A percentile compares a stretch with the other conserved stretches of the same genome.
Evolutionary conservation across 1,140 invertebrate genomes (phyloP).

Genomic region (Diorhabda carinulata): DNA sequence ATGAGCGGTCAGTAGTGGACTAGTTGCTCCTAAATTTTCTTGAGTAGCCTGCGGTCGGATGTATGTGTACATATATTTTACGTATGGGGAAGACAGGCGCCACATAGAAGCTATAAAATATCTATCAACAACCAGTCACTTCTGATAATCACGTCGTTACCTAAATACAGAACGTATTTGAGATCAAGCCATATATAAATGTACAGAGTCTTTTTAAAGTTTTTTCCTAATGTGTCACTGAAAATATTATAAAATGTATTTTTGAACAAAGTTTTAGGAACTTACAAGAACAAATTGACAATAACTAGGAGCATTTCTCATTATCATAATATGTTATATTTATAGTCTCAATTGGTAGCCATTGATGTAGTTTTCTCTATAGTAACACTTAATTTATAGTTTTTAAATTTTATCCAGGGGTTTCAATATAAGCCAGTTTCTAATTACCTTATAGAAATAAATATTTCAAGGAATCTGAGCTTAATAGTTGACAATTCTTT

Average conservation of each 20-base stretch:
- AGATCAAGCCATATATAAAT: background rate
- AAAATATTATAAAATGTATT: background rate
- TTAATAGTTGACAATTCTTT: too few relatives aligned
- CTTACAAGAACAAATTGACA: too few relatives aligned
- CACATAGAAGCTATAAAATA: slow-evolving; percentile 20
- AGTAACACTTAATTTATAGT: too few relatives aligned
- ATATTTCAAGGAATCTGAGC: too few relatives aligned
- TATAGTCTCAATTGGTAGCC: too few relatives aligned
- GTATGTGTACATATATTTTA: background rate
- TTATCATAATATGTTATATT: too few relatives aligned
- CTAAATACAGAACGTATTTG: background rate
- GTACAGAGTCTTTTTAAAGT: background rate
- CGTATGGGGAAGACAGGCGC: slow-evolving; percentile 19
- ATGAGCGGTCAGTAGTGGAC: slow-evolving; percentile 21
- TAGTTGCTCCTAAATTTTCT: slow-evolving; percentile 29
- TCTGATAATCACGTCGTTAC: background rate
- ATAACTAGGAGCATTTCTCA: too few relatives aligned
- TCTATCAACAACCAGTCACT: slow-evolving; percentile 2
- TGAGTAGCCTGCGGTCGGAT: slow-evolving; percentile 20
- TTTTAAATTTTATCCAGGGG: too few relatives aligned
- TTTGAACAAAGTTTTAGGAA: background rate
- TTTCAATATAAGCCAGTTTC: too few relatives aligned
- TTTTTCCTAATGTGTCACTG: background rate
- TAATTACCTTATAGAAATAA: too few relatives aligned
- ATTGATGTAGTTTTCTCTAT: too few relatives aligned